Evolutionary conservation across 2,888 invertebrate genomes (phyloP), one percentile per base, ranked within the genome.

Genomic region (Fissipunctia ypsillon): DNA sequence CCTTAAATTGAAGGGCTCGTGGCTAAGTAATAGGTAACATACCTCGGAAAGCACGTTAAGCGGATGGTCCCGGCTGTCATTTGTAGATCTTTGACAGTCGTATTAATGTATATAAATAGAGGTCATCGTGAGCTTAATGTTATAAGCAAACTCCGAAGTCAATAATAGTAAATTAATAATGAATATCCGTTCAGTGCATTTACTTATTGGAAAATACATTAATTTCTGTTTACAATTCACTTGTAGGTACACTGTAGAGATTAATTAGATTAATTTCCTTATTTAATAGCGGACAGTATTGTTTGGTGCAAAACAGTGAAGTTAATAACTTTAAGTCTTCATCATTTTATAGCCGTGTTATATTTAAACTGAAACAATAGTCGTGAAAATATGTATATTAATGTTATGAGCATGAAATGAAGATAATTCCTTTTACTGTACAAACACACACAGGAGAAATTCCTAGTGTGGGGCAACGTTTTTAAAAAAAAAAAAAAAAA

Each of bases 251-350:
- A 1, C 14, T 57, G 43, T 1, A 38, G 16, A 78, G 52, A 6
- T 52, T 60, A 38, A 75, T n/a, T 48, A 78, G 41, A 38, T 60
- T 78, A 52, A 75, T 75, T 78, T 60, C 75, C 75, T 60, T 69
- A 52, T 54, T 69, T 60, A 38, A 60, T 25, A 60, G 4, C 60
- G 12, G 25, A 28, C 70, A 31, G 38, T 52, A 54, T 78, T 69
- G 69, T 69, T 60, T 22, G 31, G 4, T 48, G 12, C 22, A 3
- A 76, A 69, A 45, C 69, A n/a, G 19, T 45, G n/a, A 16, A 10
- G 38, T 59, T 12, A 59, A 52, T 69, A 28, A 2, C 35, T 43
- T 9, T 19, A 54, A 35, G 35, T 22, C 12, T 60, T 75, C 38
- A 59, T 60, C 9, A 78, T 69, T 75, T 78, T 69, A 78, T 22